Evolutionary conservation across 1,140 invertebrate genomes (phyloP), one percentile per base, ranked within the genome.

Genomic region (fruit fly (Drosophila melanogaster)): DNA sequence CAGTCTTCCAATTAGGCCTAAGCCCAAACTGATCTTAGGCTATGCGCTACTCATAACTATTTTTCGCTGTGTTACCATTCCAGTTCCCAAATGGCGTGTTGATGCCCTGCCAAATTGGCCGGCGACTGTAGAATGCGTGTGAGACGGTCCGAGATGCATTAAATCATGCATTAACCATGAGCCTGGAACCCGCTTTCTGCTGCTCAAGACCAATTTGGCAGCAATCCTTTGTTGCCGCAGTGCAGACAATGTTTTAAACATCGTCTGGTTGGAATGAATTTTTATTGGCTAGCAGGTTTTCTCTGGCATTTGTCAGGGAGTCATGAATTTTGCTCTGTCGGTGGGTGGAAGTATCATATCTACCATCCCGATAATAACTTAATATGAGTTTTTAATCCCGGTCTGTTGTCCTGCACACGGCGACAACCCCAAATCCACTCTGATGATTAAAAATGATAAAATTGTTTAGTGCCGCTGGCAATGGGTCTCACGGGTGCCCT

Each of bases 361-460:
- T 58, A 49, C 53, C 62, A 66, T 41, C 66, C 72, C 77, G 90
- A 90, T 91, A 91, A 91, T 91, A 91, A 91, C 90, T 91, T 91
- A 91, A 91, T 91, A 91, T 91, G 79, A 50, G 64, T 90, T 90
- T 91, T 90, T 91, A 91, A 91, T 91, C 86, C 80, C 72, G 73
- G 70, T 70, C 71, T 64, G 65, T 79, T 71, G 65, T 56, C 33
- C 24, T 50, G 47, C 26, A 50, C 47, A 50, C 26, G 26, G 59
- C 54, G 56, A 66, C 70, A 47, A 79, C 58, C 57, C 49, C 53
- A 62, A 83, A 86, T 90, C 79, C 77, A 90, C 81, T 83, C 74
- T 80, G 90, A 90, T 91, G 90, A 91, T 91, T 91, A 91, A 90
- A 89, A 85, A 91, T 91, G 85, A 91, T 91, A 90, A 91, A 91